Percentiles rank a stretch among this genome's conserved stretches.
Evolutionary conservation across 2,888 invertebrate genomes (phyloP).

Genomic region (Phyllotreta striolata): DNA sequence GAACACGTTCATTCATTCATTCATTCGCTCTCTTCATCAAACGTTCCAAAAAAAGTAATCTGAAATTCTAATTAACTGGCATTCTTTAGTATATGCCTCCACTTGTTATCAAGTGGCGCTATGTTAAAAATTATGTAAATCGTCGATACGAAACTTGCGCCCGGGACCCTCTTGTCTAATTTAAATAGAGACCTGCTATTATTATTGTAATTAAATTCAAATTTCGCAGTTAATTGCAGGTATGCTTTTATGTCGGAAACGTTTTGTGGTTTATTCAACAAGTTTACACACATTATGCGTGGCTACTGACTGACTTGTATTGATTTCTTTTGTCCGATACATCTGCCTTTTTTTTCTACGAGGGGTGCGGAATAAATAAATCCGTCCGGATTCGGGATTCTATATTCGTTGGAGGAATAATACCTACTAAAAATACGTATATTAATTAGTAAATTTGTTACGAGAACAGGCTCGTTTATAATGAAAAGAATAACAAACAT

Average conservation of each 20-base stretch:
- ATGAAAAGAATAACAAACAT: too few species aligned
- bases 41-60: too few species aligned
- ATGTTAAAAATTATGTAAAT: conserved; percentile 13
- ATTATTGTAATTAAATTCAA: conserved; percentile 31
- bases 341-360: conserved; percentile 14
- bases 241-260: conserved; percentile 21
- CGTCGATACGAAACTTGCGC: conserved; percentile 6
- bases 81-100: too few species aligned
- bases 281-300: conserved; percentile 9
- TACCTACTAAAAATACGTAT: too few species aligned
- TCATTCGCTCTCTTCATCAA: too few species aligned
- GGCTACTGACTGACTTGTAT: conserved; percentile 13
- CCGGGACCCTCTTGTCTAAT: conserved; percentile 19
- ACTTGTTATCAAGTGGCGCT: conserved; percentile 8
- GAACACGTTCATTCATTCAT: too few species aligned
- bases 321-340: conserved; percentile 12
- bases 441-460: too few species aligned
- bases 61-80: too few species aligned
- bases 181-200: conserved; percentile 28
- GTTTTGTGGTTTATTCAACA: conserved; percentile 26
- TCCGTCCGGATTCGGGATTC: neutral
- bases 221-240: conserved; percentile 26
- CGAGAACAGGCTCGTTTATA: too few species aligned
- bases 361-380: conserved; percentile 1
- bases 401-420: too few species aligned